Percentiles rank a stretch among this genome's conserved stretches.
These are phyloP conservation scores for Sus scrofa DNA, from an alignment of 2,113 vertebrate species.

Conservation along the genomic window T2T-Sscrofa CM000813.6:767501-768000, in stretches of 20 bases:
- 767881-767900: background rate
- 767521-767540: accelerated
- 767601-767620: too few relatives aligned
- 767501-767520: background rate
- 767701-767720: background rate
- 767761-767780: background rate
- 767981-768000: accelerated
- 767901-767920: too few relatives aligned
- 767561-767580: background rate
- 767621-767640: background rate
- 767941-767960: accelerated
- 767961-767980: background rate
- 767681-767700: background rate
- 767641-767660: background rate
- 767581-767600: background rate
- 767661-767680: background rate
- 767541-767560: background rate
- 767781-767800: background rate
- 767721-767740: background rate
- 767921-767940: background rate
- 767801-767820: background rate
- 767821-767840: accelerated
- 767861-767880: background rate
- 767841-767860: too few relatives aligned
- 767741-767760: too few relatives aligned